These are phyloP conservation scores for Sakesphorus luctuosus DNA, from an alignment of 2,113 vertebrate genomes.

Conservation along the genomic window DNA sequence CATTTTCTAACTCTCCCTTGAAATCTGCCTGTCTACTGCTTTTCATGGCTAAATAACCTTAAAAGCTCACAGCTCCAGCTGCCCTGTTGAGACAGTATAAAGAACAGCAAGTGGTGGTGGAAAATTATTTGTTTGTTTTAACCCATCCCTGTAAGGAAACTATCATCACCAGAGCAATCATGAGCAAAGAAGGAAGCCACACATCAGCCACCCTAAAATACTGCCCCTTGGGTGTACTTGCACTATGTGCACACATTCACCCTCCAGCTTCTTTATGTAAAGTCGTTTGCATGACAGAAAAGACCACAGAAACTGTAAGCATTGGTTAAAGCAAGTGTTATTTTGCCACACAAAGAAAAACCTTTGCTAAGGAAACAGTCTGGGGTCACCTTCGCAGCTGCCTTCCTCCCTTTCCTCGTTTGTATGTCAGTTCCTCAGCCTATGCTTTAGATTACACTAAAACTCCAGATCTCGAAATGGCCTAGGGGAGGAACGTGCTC, in stretches of 20 bases:
- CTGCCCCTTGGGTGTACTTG: rapidly evolving
- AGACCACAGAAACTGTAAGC: not conserved
- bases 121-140: not conserved
- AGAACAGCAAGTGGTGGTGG: not conserved
- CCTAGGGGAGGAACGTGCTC: slow-evolving; percentile 44
- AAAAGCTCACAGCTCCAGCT: not conserved
- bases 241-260: not conserved
- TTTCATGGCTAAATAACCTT: not conserved
- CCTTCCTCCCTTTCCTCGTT: not conserved
- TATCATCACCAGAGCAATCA: not conserved
- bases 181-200: not conserved
- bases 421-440: not conserved
- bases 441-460: slow-evolving; percentile 40
- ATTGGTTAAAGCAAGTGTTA: not conserved
- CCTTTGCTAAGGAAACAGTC: not conserved
- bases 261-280: not conserved
- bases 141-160: not conserved
- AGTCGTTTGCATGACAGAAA: not conserved
- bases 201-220: not conserved
- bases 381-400: rapidly evolving
- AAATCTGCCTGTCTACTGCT: not conserved
- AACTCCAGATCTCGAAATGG: slow-evolving; percentile 28
- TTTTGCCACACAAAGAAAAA: not conserved
- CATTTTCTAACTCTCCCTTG: not conserved
- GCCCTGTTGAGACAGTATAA: not conserved